These are phyloP conservation scores for Cheiracanthium punctorium DNA, from an alignment of 2,888 invertebrate genomes.

Conservation along the genomic window DNA sequence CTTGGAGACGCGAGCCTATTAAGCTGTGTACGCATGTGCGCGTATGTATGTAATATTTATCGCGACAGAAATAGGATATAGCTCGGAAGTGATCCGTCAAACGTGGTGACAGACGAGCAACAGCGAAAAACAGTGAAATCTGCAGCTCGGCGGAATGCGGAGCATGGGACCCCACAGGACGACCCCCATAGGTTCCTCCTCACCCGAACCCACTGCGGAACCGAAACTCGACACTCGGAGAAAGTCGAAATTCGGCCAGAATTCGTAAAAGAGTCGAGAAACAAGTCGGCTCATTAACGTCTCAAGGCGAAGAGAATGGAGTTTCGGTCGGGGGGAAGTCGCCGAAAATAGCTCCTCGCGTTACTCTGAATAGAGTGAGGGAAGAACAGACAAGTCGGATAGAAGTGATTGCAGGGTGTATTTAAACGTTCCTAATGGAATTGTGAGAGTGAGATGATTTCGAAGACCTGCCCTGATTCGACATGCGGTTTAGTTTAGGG, in stretches of 20 bases:
- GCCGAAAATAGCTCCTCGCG: neutral
- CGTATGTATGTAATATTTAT: neutral
- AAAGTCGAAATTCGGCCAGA: neutral
- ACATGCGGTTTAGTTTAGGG: too few relatives aligned
- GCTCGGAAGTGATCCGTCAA: constrained; percentile 10
- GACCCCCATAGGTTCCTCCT: neutral
- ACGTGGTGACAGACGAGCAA: constrained; percentile 8
- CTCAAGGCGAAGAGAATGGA: neutral
- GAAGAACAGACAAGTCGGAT: too few relatives aligned
- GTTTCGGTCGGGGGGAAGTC: neutral
- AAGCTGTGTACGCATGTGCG: neutral
- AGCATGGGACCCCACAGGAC: neutral
- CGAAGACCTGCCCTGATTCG: too few relatives aligned
- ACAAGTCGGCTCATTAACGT: constrained; percentile 63
- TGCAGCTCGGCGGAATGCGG: neutral
- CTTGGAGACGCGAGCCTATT: neutral
- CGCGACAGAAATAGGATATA: neutral
- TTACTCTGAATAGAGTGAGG: neutral
- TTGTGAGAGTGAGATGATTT: too few relatives aligned
- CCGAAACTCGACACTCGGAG: constrained; percentile 6
- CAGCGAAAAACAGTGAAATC: constrained; percentile 9
- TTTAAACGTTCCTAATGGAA: too few relatives aligned
- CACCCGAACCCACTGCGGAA: neutral
- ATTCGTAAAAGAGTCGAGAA: neutral
- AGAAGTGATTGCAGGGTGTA: too few relatives aligned